Evolutionary conservation across 2,113 vertebrate species (phyloP).

Genomic region (Circaetus gallicus): DNA sequence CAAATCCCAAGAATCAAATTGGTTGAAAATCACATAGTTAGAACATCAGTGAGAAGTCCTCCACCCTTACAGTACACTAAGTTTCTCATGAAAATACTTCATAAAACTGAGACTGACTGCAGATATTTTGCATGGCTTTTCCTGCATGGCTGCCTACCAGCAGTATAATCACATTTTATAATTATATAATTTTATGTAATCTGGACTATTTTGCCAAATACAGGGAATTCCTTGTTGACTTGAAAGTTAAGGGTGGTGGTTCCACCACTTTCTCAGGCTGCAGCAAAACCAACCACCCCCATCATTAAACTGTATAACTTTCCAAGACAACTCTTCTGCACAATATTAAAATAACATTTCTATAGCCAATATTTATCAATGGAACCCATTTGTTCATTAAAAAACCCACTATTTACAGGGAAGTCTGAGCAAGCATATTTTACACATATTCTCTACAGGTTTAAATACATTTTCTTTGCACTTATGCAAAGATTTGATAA

Average conservation of each 20-base stretch:
- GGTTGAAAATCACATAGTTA: background rate
- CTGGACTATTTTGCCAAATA: background rate
- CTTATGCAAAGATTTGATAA: background rate
- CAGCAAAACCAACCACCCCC: background rate
- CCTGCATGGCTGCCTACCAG: background rate
- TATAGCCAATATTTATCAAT: background rate
- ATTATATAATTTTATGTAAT: background rate
- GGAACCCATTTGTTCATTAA: background rate
- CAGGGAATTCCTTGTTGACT: background rate
- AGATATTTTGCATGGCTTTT: background rate
- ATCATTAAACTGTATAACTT: background rate
- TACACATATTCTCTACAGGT: background rate
- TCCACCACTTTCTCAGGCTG: background rate
- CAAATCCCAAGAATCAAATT: background rate
- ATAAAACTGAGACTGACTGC: background rate
- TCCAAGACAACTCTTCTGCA: background rate
- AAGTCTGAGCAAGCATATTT: background rate
- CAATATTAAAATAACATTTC: background rate
- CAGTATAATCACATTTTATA: background rate
- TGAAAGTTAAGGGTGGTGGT: background rate
- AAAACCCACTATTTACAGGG: background rate
- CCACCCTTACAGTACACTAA: background rate
- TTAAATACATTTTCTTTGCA: background rate
- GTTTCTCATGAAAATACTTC: background rate
- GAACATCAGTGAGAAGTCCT: background rate